Evolutionary conservation across 1,140 invertebrate species (phyloP), one percentile per base, ranked within the genome.

Genomic region (Drosophila obscura): DNA sequence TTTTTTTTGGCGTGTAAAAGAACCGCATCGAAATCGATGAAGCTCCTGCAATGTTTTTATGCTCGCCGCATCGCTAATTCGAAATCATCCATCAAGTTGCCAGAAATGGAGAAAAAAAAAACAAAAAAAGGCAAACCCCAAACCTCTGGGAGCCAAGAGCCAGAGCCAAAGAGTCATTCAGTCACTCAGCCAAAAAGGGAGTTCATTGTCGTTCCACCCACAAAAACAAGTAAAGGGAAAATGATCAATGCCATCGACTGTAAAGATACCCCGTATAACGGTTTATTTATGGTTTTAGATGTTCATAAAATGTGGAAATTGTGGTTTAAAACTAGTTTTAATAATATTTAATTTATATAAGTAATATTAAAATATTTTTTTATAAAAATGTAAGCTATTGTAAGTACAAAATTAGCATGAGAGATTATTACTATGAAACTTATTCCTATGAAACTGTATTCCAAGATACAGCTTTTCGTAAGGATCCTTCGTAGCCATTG

Each of bases 71-170:
- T 72, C 83, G 83, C 83, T 88, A 87, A 87, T 87, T 88, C 78
- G 64, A 62, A 80, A 83, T 82, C 83, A 87, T 87, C 83, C 81
- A 87, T 87, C 83, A 87, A 83, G 58, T 39, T 63, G 71, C 24
- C 67, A 72, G 51, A 9, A 16, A 11, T 48, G 22, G 2, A 13
- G 8, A 9, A 66, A 26, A 31, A 3, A 31, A 31, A 46, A 3
- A 31, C 9, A 46, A 5, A n/a, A 43, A 60, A 51, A 45, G 73
- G 55, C 46, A 66, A 44, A 57, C 62, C 72, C 28, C 52, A 68
- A 13, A 11, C 5, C 35, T 39, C 35, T 35, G 35, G 16, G n/a
- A 39, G 49, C 35, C 55, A 60, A 41, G 31, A 35, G 31, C 9
- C 31, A 35, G 9, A 39, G 35, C 57, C 73, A 67, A 67, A 55